Evolutionary conservation across 2,113 vertebrate species (phyloP).

Genomic region (Hucho hucho): DNA sequence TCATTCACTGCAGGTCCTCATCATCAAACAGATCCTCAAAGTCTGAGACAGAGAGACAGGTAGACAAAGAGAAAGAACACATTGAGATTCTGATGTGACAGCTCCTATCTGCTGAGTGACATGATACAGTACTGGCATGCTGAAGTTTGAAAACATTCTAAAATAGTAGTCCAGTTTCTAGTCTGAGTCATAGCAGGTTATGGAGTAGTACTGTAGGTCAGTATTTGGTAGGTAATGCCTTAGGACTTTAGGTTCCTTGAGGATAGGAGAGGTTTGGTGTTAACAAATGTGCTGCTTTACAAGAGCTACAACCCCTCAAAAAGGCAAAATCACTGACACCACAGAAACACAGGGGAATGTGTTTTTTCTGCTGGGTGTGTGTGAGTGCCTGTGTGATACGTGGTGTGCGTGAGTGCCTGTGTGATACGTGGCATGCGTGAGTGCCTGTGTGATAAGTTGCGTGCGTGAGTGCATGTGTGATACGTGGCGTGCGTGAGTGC

Average conservation of each 20-base stretch:
- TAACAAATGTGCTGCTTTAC: background rate
- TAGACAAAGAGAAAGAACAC: background rate
- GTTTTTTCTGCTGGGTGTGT: background rate
- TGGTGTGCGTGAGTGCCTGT: too few relatives aligned
- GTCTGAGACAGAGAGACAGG: constrained; percentile 62
- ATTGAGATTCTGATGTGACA: background rate
- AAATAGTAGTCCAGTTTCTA: too few relatives aligned
- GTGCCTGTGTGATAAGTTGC: too few relatives aligned
- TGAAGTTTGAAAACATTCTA: too few relatives aligned
- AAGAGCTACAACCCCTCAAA: background rate
- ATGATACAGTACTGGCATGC: too few relatives aligned
- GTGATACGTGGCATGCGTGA: background rate
- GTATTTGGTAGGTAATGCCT: too few relatives aligned
- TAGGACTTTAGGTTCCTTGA: too few relatives aligned
- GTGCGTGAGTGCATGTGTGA: too few relatives aligned
- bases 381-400: background rate
- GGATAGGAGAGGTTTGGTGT: too few relatives aligned
- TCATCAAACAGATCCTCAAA: constrained; percentile 91
- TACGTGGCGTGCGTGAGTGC: background rate
- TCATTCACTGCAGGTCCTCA: constrained; percentile 83
- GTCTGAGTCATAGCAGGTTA: too few relatives aligned
- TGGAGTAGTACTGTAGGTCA: too few relatives aligned
- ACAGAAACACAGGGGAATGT: background rate
- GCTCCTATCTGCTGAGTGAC: too few relatives aligned
- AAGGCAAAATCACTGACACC: background rate